Conservation (phyloP, 2,113 vertebrate genomes). For the Nanorana parkeri region DNA sequence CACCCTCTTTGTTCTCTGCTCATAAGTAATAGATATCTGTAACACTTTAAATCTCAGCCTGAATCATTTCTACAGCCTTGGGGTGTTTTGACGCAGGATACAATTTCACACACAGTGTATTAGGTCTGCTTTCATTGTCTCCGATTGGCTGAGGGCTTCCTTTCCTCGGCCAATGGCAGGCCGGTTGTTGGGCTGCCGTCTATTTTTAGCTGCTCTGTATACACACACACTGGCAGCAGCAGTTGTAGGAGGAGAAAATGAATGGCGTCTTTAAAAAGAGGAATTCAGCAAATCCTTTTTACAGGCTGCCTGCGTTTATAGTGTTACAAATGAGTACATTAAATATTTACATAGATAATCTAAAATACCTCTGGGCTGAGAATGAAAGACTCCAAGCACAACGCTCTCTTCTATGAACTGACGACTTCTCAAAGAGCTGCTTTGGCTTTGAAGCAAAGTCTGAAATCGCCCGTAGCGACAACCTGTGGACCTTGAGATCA, state of each 20-base stretch:
- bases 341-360: slow-evolving; percentile 22
- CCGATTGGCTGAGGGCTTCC: slow-evolving; percentile 13
- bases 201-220: slow-evolving; percentile 49
- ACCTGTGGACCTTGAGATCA: too few relatives aligned
- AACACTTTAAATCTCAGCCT: slow-evolving; percentile 32
- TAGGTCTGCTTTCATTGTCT: slow-evolving; percentile 9
- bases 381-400: neutral
- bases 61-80: slow-evolving; percentile 39
- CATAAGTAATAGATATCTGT: slow-evolving; percentile 26
- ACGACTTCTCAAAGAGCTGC: neutral
- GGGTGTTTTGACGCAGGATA: slow-evolving; percentile 51
- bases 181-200: slow-evolving; percentile 45
- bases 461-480: too few relatives aligned
- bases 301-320: neutral
- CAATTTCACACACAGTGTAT: slow-evolving; percentile 36
- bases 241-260: slow-evolving; percentile 31
- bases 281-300: neutral
- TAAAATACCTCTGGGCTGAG: slow-evolving; percentile 1
- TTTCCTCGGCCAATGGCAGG: neutral
- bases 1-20: slow-evolving; percentile 35
- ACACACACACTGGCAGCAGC: neutral
- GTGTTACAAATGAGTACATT: slow-evolving; percentile 27
- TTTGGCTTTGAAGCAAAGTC: neutral
- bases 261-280: slow-evolving; percentile 18
- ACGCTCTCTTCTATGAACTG: neutral